phyloP scores from a whole-genome alignment of 1,140 invertebrate genomes.

The Odontomachus brunneus region DNA sequence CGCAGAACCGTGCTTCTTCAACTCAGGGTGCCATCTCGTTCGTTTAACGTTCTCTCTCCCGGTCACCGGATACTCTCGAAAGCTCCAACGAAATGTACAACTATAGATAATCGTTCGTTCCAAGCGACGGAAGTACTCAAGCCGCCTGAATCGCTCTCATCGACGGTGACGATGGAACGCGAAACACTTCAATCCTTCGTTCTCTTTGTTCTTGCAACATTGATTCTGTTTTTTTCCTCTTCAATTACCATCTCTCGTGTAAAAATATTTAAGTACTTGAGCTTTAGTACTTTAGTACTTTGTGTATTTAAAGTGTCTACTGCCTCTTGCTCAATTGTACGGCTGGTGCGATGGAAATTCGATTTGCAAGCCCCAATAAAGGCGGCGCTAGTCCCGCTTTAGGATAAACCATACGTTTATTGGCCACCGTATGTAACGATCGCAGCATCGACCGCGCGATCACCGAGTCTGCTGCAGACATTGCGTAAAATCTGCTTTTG shows the following conservation, averaged over 20 bases:
- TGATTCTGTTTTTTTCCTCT: neutral
- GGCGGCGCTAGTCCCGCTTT: slow-evolving; percentile 49
- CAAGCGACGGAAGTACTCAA: slow-evolving; percentile 5
- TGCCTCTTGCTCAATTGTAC: slow-evolving; percentile 64
- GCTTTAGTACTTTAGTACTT: slow-evolving; percentile 3
- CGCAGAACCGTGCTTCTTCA: slow-evolving; percentile 80
- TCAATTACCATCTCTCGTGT: slow-evolving; percentile 2
- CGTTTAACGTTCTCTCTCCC: slow-evolving; percentile 51
- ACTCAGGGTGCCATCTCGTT: slow-evolving; percentile 81
- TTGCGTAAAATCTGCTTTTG: too few species aligned
- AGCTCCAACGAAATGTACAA: slow-evolving; percentile 14
- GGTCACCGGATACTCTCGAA: slow-evolving; percentile 40
- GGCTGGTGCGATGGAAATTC: slow-evolving; percentile 51
- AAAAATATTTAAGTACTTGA: slow-evolving; percentile 48
- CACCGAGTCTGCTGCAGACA: too few species aligned
- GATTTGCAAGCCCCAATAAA: slow-evolving; percentile 32
- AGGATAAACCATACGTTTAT: slow-evolving; percentile 50
- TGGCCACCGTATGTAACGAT: slow-evolving; percentile 34
- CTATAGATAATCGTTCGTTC: slow-evolving; percentile 10
- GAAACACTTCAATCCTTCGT: neutral
- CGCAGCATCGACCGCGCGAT: too few species aligned
- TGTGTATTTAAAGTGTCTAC: slow-evolving; percentile 50
- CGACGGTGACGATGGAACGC: neutral
- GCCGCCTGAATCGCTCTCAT: neutral
- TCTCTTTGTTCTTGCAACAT: slow-evolving; percentile 24